Base-by-base conservation (phyloP, 2,888 invertebrate genomes). In the Diabrotica balteata region DNA sequence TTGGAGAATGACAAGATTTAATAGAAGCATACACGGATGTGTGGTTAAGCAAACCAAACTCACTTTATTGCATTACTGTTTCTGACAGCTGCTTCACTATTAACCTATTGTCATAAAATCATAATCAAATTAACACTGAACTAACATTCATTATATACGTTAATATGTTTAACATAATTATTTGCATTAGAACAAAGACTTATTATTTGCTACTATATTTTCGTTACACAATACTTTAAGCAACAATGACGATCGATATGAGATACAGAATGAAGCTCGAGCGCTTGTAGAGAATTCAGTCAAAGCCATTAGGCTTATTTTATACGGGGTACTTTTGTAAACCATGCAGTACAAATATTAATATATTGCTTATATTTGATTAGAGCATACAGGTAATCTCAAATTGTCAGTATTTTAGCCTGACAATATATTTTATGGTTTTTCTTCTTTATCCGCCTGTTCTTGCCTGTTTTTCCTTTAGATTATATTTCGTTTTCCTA, bases 31-130 rank as follows among this genome's bases (percentile, higher is more conserved):
- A 58, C 64, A 71, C 54, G 54, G 71, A 71, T 77, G 67, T 78
- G 77, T 72, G 77, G 75, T 70, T 78, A 77, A 76, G 74, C 76
- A 76, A 77, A 76, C 76, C 77, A 74, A 77, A 70, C 74, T 76
- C 75, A 75, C 76, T 77, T 76, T 76, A 77, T 78, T 79, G 77
- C 78, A 79, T 78, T 78, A 75, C 77, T 81, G 81, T 77, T 73
- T 74, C 76, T 80, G 80, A 81, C 80, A 81, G 80, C 77, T 78
- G 80, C 78, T 78, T 78, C 75, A 77, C 77, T 77, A 79, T 76
- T 80, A 77, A 79, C 76, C 79, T 77, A 81, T 81, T 81, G 79
- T 81, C 77, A 76, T 78, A 79, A 81, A 80, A 81, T 81, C 80
- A 81, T 80, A 78, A 77, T 74, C 78, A 78, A 75, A 77, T 78